Percentiles rank a stretch among this genome's conserved stretches.
These are phyloP conservation scores for Eunapius fragilis DNA, from an alignment of 37 sponge, comb jelly and placozoan genomes.

Conservation along the genomic window DNA sequence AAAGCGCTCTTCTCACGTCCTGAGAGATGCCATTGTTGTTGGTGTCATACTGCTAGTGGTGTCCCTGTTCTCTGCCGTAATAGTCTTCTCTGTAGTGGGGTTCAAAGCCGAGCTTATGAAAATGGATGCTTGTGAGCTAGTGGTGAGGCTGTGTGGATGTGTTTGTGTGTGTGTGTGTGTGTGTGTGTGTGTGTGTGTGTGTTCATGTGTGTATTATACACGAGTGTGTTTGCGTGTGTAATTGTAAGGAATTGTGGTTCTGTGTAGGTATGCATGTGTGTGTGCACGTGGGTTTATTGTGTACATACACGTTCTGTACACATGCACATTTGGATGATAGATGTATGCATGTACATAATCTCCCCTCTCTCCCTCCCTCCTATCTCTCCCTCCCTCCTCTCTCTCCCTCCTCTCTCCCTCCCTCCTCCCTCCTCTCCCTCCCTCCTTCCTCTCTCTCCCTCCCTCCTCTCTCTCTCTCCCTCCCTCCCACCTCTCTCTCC, in stretches of 20 bases:
- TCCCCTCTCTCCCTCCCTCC: not conserved
- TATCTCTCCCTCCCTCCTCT: not conserved
- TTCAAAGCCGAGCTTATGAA: slow-evolving; percentile 59
- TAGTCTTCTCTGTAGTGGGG: slow-evolving; percentile 91
- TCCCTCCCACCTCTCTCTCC: not conserved
- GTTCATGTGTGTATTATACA: not conserved
- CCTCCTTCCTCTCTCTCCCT: not conserved
- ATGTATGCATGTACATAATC: not conserved
- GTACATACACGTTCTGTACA: not conserved
- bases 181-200: not conserved
- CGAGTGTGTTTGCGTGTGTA: not conserved
- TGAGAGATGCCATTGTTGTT: slow-evolving; percentile 79
- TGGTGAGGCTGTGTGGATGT: slow-evolving; percentile 35
- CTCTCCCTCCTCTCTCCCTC: not conserved
- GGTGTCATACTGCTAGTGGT: slow-evolving; percentile 84
- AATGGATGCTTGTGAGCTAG: not conserved
- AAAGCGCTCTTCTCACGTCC: slow-evolving; percentile 64
- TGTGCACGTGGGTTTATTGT: not conserved
- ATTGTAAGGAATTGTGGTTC: not conserved
- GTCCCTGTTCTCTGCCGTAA: slow-evolving; percentile 86
- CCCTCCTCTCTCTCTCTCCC: not conserved
- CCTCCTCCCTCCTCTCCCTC: not conserved
- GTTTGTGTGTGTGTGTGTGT: slow-evolving; percentile 15
- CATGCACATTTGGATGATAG: not conserved
- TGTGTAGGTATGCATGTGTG: not conserved